A percentile compares a stretch with the other conserved stretches of the same genome.
Conservation (phyloP, 2,797 vertebrate genomes). For the Pangasius sanitwongsei region DNA sequence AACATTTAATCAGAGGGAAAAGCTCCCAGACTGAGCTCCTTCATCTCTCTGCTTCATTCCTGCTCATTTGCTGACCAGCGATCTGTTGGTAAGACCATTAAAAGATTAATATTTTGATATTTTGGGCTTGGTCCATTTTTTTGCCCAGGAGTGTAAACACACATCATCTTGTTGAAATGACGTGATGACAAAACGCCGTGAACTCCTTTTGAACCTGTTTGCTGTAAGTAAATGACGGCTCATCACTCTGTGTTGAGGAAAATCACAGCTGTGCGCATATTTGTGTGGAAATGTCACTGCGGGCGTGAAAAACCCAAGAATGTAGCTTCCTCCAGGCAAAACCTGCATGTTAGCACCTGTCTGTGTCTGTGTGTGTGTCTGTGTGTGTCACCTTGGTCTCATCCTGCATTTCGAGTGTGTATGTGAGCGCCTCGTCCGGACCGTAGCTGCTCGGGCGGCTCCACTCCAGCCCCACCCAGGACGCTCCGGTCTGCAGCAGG, state of each 20-base stretch:
- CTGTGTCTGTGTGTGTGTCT: background rate
- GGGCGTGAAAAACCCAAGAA: background rate
- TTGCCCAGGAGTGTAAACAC: no score
- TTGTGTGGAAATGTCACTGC: background rate
- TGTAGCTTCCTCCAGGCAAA: background rate
- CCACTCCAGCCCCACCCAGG: constrained; percentile 95
- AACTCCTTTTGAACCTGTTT: background rate
- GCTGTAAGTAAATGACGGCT: background rate
- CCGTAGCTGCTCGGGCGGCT: constrained; percentile 87
- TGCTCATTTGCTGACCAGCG: no score
- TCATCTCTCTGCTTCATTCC: no score
- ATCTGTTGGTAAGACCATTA: no score
- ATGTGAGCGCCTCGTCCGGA: constrained; percentile 88
- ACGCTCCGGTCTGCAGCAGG: constrained; percentile 88
- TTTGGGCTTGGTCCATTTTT: no score
- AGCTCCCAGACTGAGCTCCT: no score
- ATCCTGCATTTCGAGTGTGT: constrained; percentile 96
- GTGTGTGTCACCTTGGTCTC: constrained; percentile 80
- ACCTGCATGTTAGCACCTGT: constrained; percentile 9
- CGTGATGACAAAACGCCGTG: no score
- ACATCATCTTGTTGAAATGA: background rate
- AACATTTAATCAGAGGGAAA: no score
- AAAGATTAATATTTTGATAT: no score
- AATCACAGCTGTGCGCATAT: constrained; percentile 5
- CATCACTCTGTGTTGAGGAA: background rate